Base-by-base conservation (phyloP, 2,797 vertebrate genomes). In the Sciurus carolinensis region DNA sequence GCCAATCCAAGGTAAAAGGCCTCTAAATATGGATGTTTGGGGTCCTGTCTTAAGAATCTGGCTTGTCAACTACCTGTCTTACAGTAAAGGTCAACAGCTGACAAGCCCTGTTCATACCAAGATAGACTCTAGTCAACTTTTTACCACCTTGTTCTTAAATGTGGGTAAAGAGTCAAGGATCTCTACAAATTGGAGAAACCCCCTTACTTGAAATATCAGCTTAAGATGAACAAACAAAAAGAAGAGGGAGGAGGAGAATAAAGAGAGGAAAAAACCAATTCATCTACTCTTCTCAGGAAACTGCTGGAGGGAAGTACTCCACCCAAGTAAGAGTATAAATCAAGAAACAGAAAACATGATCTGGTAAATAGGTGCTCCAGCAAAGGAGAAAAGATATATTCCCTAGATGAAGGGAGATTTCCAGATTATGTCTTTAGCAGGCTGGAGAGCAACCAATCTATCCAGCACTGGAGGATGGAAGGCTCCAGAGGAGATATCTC, bases 141-240 rank as follows among this genome's bases (percentile, higher is more conserved):
- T 84, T 75, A 57, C 76, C 52, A 76, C 24, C 18, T 83, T 30
- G 50, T 92, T 73, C 84, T 96, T 85, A 73, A 88, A 80, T 79
- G 39, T 69, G 36, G 30, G 20, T 83, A 6, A 88, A 24, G 14
- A 85, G 66, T 85, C 11, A 20, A 89, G n/a, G 44, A n/a, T 85
- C 33, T 75, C 20, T 36, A 69, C 22, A 12, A 85, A 72, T 54
- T 93, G 84, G 89, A 93, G 87, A 95, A 88, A 91, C 33, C 7
- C 5, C 36, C 18, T 94, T 79, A 24, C 52, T 59, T 92, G 39
- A 76, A 95, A 90, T 30, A 67, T 36, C 24, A 94, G 13, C 39
- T n/a, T 85, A 50, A 72, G 76, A 67, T 77, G 24, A 79, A 71
- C n/a, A 59, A 71, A 88, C 39, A 52, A 26, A 50, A 24, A n/a